Evolutionary conservation across 1,140 invertebrate species (phyloP), one percentile per base, ranked within the genome.

Genomic region (Drosophila miranda): DNA sequence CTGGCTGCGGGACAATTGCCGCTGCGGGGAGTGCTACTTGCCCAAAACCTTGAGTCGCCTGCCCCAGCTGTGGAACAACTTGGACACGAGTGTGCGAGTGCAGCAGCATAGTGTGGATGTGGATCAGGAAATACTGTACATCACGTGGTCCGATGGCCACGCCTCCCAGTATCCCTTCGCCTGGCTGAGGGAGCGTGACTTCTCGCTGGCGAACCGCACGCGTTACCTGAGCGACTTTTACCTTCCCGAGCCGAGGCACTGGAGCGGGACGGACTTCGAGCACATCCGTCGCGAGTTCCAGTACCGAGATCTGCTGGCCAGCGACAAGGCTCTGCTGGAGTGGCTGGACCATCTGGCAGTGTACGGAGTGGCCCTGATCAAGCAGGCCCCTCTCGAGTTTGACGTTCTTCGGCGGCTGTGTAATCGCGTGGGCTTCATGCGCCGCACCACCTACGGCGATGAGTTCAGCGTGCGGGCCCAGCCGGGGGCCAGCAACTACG

Each of bases 1-100:
- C 14, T 95, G 94, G 94, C 82, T 95, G 38, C 90, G 94, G 68
- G 94, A 95, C 71, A 95, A 95, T 78, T 95, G 95, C 66, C 93
- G 92, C 63, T 95, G 95, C 78, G 60, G 90, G 46, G 55, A 91
- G n/a, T 95, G 95, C 78, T 95, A 93, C 70, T 93, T 95, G 78
- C 62, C 81, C 16, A 89, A 92, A 28, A 94, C 94, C 0, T 88
- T 92, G 68, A 95, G 94, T 53, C 89, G 94, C 9, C 76, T 93
- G 44, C 87, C 87, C 3, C 73, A 89, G 1, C 14, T 74, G 41
- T 90, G 88, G 88, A 74, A 72, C 23, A 72, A 71, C 5, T 50
- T 88, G 48, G 88, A 90, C 45, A 70, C 72, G 3, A 64, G 45
- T 38, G 78, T 90, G 16, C 72, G 55, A 5, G 72, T 86, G 49